Conservation (phyloP, 2,113 vertebrate genomes). For the cattle (Bos taurus) region DNA sequence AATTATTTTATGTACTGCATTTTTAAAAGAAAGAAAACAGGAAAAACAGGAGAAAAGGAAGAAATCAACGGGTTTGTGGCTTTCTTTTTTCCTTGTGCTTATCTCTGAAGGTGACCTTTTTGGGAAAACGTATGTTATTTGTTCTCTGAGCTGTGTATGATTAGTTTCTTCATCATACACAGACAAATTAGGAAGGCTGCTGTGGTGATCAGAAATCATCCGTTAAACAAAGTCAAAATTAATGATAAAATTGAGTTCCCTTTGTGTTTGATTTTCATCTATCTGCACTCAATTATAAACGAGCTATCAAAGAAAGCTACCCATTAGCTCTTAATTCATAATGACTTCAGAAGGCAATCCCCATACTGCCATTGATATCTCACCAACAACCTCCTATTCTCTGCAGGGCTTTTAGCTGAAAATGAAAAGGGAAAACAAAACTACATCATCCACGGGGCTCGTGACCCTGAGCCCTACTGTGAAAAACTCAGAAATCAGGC, state of each 20-base stretch:
- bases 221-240: slow-evolving; percentile 69
- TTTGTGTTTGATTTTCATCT: slow-evolving; percentile 73
- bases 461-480: not conserved
- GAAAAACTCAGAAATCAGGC: not conserved
- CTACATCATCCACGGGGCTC: not conserved
- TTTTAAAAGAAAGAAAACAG: not conserved
- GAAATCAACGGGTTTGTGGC: not conserved
- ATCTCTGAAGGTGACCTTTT: slow-evolving; percentile 61
- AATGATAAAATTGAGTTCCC: slow-evolving; percentile 62
- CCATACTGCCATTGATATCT: slow-evolving; percentile 21
- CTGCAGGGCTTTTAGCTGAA: not conserved
- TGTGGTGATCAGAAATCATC: slow-evolving; percentile 48
- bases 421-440: slow-evolving; percentile 33
- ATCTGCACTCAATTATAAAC: slow-evolving; percentile 60
- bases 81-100: not conserved
- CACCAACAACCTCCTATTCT: slow-evolving; percentile 14
- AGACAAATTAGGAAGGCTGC: slow-evolving; percentile 70
- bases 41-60: not conserved
- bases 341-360: slow-evolving; percentile 62
- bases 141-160: slow-evolving; percentile 52
- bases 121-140: slow-evolving; percentile 50
- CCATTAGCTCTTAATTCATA: slow-evolving; percentile 56
- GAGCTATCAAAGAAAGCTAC: slow-evolving; percentile 62
- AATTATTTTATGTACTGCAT: not conserved
- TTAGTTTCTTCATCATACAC: slow-evolving; percentile 60